phyloP scores from a whole-genome alignment of 2,888 invertebrate species.

The Brenthis ino region DNA sequence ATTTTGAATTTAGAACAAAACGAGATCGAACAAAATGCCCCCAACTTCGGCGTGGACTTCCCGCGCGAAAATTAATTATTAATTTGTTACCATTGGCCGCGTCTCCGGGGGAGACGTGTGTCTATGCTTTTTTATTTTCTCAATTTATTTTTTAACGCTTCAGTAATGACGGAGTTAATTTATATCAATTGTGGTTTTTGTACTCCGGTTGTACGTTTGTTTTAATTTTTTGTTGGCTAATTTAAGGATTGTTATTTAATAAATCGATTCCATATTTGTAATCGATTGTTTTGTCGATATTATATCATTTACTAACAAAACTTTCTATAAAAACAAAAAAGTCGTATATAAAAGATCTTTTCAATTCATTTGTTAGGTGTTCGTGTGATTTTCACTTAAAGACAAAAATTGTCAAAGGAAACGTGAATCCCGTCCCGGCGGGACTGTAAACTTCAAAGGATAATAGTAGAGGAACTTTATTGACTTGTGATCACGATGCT shows the following conservation, averaged over 20 bases:
- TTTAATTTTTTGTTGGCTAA: neutral
- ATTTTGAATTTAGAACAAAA: constrained; percentile 74
- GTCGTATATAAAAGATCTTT: constrained; percentile 6
- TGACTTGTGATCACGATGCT: constrained; percentile 51
- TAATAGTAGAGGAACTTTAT: constrained; percentile 63
- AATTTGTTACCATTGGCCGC: constrained; percentile 73
- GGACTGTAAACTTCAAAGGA: constrained; percentile 67
- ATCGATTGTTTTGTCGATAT: too few species aligned
- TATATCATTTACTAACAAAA: too few species aligned
- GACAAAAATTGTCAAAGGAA: constrained; percentile 25
- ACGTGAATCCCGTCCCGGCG: constrained; percentile 47
- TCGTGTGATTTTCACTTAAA: constrained; percentile 24
- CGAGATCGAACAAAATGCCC: constrained; percentile 71
- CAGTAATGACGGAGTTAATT: constrained; percentile 65
- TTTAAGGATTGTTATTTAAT: too few species aligned
- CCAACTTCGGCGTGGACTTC: constrained; percentile 56
- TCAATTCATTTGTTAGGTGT: constrained; percentile 3
- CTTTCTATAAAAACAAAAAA: too few species aligned
- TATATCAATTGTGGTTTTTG: constrained; percentile 57
- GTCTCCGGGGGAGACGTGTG: constrained; percentile 50
- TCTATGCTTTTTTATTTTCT: constrained; percentile 58
- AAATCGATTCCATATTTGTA: too few species aligned
- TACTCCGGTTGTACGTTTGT: neutral
- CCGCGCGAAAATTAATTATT: constrained; percentile 78
- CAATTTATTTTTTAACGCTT: constrained; percentile 52